Evolutionary conservation across 1,140 invertebrate species (phyloP).

Genomic region (Oscheius sp.): DNA sequence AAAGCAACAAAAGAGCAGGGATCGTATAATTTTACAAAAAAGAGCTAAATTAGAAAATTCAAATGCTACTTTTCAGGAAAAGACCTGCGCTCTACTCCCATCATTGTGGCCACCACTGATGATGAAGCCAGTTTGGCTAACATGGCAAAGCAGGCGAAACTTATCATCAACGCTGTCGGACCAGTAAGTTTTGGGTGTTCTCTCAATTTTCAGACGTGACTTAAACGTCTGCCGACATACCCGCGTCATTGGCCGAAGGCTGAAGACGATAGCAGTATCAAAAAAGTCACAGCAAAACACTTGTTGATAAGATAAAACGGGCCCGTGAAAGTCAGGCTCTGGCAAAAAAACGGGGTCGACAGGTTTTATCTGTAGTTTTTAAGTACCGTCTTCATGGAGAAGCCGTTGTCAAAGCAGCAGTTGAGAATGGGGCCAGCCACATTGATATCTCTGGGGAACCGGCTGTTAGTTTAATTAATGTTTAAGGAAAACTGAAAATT

Average conservation of each 20-base stretch:
- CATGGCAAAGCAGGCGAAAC: slow-evolving; percentile 45
- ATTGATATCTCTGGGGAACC: slow-evolving; percentile 90
- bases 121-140: slow-evolving; percentile 21
- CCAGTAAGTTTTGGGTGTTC: slow-evolving; percentile 62
- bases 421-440: slow-evolving; percentile 77
- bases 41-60: background rate
- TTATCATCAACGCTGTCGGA: slow-evolving; percentile 46
- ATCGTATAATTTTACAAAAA: background rate
- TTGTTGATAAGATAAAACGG: slow-evolving; percentile 1
- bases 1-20: background rate
- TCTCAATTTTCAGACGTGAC: slow-evolving; percentile 1
- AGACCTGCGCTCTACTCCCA: slow-evolving; percentile 24
- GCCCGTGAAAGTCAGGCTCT: background rate
- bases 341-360: background rate
- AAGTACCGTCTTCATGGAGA: slow-evolving; percentile 81
- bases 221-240: too few species aligned
- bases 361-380: slow-evolving; percentile 14
- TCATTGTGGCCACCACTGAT: slow-evolving; percentile 39
- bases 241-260: too few species aligned
- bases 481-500: slow-evolving; percentile 1
- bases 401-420: slow-evolving; percentile 80
- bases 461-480: slow-evolving; percentile 62
- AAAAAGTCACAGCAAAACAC: background rate
- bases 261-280: background rate
- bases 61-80: slow-evolving; percentile 61